Evolutionary conservation across 2,797 vertebrate genomes (phyloP), one percentile per base, ranked within the genome.

Genomic region (Silurus aristotelis): DNA sequence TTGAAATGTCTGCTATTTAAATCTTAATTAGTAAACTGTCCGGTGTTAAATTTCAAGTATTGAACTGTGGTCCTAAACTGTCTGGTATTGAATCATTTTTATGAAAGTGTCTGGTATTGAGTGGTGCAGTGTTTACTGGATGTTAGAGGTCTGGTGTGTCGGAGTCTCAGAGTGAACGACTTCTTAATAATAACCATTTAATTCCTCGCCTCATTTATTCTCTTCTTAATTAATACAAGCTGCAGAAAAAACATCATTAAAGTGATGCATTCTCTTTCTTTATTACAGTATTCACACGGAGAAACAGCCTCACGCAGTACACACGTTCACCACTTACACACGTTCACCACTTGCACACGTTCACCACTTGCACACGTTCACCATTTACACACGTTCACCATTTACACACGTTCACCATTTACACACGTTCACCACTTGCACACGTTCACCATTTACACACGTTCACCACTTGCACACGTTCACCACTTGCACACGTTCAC

Each of bases 131-230:
- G 38, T 46, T 46, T 71, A 4, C 38, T 2, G 70, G 6, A 72
- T 22, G 43, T 48, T 43, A 48, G 70, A 12, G 3, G 7, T 55
- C 22, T 25, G 6, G 22, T 14, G 66, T 6, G 15, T 38, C 66
- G 0, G 66, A 15, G 20, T 72, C 71, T 73, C 43, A 25, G 46
- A 25, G 22, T 55, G 25, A 55, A 55, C 14, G 14, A 14, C 14
- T 73, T 25, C 13, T 55, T 52, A 52, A 73, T 14, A n/a, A 0
- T 25, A 55, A 75, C 9, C 13, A 55, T 75, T 75, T 17, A 55
- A 55, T 75, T 75, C 60, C 60, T 80, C 22, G 9, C 9, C 20
- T 64, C 17, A 60, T 80, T 80, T 64, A 64, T 25, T 75, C 48
- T 17, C 12, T 64, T 13, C 19, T 48, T 80, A 61, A 78, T 77